A percentile compares a stretch with the other conserved stretches of the same genome.
These are phyloP conservation scores for sheep (Ovis aries) DNA, from an alignment of 2,113 vertebrate species.

Conservation along the genomic window ARS-UI_Ramb_v3.0 NC_056059.1:111861001-111861500, in stretches of 20 bases:
- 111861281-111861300: not conserved
- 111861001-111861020: accelerated
- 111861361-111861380: not conserved
- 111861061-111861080: not conserved
- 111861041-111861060: not conserved
- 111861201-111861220: not conserved
- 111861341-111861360: not conserved
- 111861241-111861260: not conserved
- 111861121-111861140: not conserved
- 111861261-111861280: not conserved
- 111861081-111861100: not conserved
- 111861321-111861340: not conserved
- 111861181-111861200: not conserved
- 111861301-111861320: not conserved
- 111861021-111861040: not conserved
- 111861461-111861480: not conserved
- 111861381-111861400: not conserved
- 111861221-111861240: not conserved
- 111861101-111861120: not conserved
- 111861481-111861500: not conserved
- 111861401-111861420: not conserved
- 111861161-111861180: accelerated
- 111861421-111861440: not conserved
- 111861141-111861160: not conserved
- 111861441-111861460: not conserved